These are phyloP conservation scores for Petromus typicus DNA, from an alignment of 2,113 vertebrate species.

Conservation along the genomic window DNA sequence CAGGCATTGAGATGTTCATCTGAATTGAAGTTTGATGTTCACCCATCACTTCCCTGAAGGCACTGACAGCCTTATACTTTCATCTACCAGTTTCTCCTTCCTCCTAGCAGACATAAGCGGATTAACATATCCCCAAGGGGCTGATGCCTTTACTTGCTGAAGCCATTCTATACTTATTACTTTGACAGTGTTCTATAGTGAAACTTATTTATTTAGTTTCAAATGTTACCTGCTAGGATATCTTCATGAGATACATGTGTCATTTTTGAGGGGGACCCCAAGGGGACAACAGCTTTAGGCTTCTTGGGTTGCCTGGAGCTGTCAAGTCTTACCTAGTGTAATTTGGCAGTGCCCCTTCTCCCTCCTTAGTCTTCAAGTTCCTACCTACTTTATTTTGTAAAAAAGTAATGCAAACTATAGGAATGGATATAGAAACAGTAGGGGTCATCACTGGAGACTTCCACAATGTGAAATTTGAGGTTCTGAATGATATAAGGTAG, in stretches of 20 bases:
- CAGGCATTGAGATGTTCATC: conserved; percentile 58
- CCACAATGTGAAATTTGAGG: conserved; percentile 41
- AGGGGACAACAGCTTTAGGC: conserved; percentile 46
- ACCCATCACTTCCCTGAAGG: conserved; percentile 69
- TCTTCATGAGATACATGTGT: conserved; percentile 77
- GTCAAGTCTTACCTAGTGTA: conserved; percentile 56
- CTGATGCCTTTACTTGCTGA: conserved; percentile 65
- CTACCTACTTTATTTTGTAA: conserved; percentile 32
- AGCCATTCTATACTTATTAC: conserved; percentile 57
- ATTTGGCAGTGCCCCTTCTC: conserved; percentile 56
- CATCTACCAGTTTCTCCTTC: conserved; percentile 62
- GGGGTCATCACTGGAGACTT: background rate
- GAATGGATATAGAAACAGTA: background rate
- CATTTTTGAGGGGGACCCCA: conserved; percentile 58
- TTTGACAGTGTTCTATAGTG: conserved; percentile 65
- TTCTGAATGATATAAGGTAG: conserved; percentile 67
- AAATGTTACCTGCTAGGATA: conserved; percentile 66
- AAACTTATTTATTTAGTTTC: conserved; percentile 77
- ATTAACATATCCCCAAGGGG: conserved; percentile 75
- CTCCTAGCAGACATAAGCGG: conserved; percentile 59
- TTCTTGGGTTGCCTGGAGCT: conserved; percentile 67
- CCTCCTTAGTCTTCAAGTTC: conserved; percentile 47
- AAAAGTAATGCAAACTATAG: background rate
- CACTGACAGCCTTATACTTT: conserved; percentile 73
- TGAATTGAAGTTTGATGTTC: conserved; percentile 73